Evolutionary conservation across 2,888 invertebrate genomes (phyloP), one percentile per base, ranked within the genome.

Genomic region (Trissolcus brochymenae): DNA sequence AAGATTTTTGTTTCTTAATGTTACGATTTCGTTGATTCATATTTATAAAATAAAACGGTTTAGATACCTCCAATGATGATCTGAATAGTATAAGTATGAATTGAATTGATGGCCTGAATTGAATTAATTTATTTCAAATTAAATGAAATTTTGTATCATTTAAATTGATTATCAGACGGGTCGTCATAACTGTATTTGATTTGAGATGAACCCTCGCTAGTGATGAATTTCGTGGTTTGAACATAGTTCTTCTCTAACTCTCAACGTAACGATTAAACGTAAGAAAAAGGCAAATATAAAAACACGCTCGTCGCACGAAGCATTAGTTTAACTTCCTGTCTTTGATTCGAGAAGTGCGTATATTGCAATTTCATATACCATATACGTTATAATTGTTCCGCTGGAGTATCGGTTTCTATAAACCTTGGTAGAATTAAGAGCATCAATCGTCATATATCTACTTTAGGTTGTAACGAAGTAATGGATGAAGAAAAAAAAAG

Each of bases 381-480:
- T 74, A 79, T 76, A 78, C 79, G 70, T 71, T 65, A n/a, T n/a
- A 78, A 35, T 80, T 80, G 82, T 82, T 80, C 72, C 80, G 79
- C 81, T 78, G 74, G 80, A 79, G 79, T 82, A 82, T 81, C 82
- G 82, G 83, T 83, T 81, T 82, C 84, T 84, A 71, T 76, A 84
- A 84, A 84, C 81, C 80, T 84, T 83, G 81, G 81, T 83, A 82
- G 83, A 79, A 66, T 79, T 85, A 84, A 83, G 81, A 79, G 78
- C 82, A 77, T 84, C 82, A 71, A 65, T 80, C 77, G 80, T 80
- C 76, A 80, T 85, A 84, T 82, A 82, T 84, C 83, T 83, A 79
- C 78, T 80, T 79, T 83, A 82, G 81, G 81, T 77, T 82, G 80
- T 82, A 82, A 82, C 81, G 75, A 66, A 82, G 79, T 83, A 83